Evolutionary conservation across 1,140 invertebrate genomes (phyloP).

Genomic region (Nylanderia fulva): DNA sequence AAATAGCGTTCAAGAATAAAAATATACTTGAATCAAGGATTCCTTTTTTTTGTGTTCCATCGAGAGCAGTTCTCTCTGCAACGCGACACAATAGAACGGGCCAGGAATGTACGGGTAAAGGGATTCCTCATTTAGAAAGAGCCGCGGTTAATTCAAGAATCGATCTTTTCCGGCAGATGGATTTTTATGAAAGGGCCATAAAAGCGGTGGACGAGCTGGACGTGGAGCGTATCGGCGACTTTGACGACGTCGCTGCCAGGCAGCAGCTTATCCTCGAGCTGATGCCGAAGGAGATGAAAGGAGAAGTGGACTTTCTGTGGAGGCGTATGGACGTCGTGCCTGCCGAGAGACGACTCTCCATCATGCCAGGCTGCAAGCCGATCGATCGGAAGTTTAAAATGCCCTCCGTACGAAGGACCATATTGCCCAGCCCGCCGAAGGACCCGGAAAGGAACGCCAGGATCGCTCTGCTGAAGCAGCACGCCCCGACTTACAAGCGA

Average conservation of each 20-base stretch:
- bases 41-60: too few species aligned
- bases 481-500: slow-evolving; percentile 62
- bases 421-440: slow-evolving; percentile 60
- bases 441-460: slow-evolving; percentile 68
- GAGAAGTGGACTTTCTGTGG: slow-evolving; percentile 73
- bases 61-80: background rate
- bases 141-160: slow-evolving; percentile 23
- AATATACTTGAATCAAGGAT: too few species aligned
- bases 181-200: slow-evolving; percentile 76
- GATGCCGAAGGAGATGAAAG: slow-evolving; percentile 75
- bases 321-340: slow-evolving; percentile 77
- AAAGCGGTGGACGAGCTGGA: slow-evolving; percentile 72
- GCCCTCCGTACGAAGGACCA: slow-evolving; percentile 71
- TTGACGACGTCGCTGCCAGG: slow-evolving; percentile 71
- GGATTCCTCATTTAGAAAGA: background rate
- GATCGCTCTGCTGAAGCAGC: slow-evolving; percentile 62
- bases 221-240: slow-evolving; percentile 59
- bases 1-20: too few species aligned
- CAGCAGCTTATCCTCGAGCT: slow-evolving; percentile 74
- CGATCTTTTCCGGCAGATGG: slow-evolving; percentile 42
- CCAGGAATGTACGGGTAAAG: background rate
- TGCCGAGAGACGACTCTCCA: slow-evolving; percentile 73
- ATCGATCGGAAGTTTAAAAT: slow-evolving; percentile 73
- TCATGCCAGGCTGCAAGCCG: slow-evolving; percentile 81
- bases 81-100: slow-evolving; percentile 12